Evolutionary conservation across 2,888 invertebrate species (phyloP).

Genomic region (Trachelus tabidus): DNA sequence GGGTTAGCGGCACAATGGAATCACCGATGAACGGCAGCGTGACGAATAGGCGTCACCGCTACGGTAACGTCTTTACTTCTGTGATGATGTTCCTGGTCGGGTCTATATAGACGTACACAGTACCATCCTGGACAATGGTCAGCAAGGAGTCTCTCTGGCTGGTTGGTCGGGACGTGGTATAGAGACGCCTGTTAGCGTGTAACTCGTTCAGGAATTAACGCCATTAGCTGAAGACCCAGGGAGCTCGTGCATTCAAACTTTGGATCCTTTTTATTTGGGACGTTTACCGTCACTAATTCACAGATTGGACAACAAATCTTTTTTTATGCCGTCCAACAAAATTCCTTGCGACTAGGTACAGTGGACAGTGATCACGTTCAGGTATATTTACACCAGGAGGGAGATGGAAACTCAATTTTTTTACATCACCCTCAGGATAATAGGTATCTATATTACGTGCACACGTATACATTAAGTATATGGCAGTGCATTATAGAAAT

Average conservation of each 20-base stretch:
- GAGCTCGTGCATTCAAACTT: conserved; percentile 4
- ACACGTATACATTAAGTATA: not conserved
- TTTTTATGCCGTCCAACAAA: conserved; percentile 31
- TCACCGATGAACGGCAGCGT: conserved; percentile 15
- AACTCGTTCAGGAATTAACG: conserved; percentile 43
- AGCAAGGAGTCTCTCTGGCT: not conserved
- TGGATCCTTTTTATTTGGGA: conserved; percentile 13
- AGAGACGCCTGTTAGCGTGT: conserved; percentile 24
- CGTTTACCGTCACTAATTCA: conserved; percentile 36
- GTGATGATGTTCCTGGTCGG: not conserved
- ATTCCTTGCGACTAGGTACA: conserved; percentile 29
- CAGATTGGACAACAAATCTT: conserved; percentile 36
- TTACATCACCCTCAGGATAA: not conserved
- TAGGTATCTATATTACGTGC: not conserved
- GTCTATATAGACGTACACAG: not conserved
- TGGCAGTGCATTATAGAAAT: not conserved
- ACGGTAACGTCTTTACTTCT: conserved; percentile 33
- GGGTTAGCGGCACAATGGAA: conserved; percentile 1
- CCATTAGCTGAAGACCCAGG: conserved; percentile 35
- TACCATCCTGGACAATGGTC: conserved; percentile 1
- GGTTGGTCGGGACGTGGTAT: conserved; percentile 12
- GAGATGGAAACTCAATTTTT: not conserved
- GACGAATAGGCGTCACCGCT: conserved; percentile 30
- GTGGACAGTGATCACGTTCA: not conserved
- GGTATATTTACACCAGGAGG: not conserved